Percentiles rank a stretch among this genome's conserved stretches.
Evolutionary conservation across 2,797 vertebrate species (phyloP).

Genomic region (Thamnophis elegans): DNA sequence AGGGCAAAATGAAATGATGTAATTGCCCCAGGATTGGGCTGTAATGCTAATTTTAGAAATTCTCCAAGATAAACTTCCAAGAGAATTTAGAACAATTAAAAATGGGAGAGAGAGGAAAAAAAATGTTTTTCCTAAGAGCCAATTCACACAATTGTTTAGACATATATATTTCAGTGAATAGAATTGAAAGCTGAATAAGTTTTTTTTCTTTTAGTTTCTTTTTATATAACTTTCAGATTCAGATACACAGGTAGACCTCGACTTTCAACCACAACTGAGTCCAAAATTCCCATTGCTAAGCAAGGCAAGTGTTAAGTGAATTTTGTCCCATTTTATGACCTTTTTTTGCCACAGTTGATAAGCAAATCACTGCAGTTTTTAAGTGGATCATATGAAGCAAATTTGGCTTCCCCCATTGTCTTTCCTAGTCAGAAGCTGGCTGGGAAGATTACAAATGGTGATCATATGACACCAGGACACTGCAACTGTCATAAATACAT

Average conservation of each 20-base stretch:
- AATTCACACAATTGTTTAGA: not conserved
- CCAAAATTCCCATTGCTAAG: not conserved
- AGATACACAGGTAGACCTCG: not conserved
- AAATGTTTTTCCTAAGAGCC: not conserved
- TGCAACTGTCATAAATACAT: not conserved
- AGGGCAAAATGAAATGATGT: not conserved
- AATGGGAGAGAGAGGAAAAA: not conserved
- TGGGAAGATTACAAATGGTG: not conserved
- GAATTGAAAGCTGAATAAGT: not conserved
- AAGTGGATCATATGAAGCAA: not conserved
- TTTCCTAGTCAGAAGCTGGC: not conserved
- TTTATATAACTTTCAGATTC: not conserved
- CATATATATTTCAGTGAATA: not conserved
- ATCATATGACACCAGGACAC: not conserved
- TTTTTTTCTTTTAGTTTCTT: not conserved
- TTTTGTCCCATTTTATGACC: not conserved
- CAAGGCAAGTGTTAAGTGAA: not conserved
- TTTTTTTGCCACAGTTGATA: not conserved
- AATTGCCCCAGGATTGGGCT: not conserved
- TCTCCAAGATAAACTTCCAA: not conserved
- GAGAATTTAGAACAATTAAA: not conserved
- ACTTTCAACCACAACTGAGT: not conserved
- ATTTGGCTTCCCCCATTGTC: not conserved
- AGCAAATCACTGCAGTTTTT: not conserved
- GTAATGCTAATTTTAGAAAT: not conserved